phyloP scores from a whole-genome alignment of 2,797 vertebrate genomes.

The Myripristis jacobus region DNA sequence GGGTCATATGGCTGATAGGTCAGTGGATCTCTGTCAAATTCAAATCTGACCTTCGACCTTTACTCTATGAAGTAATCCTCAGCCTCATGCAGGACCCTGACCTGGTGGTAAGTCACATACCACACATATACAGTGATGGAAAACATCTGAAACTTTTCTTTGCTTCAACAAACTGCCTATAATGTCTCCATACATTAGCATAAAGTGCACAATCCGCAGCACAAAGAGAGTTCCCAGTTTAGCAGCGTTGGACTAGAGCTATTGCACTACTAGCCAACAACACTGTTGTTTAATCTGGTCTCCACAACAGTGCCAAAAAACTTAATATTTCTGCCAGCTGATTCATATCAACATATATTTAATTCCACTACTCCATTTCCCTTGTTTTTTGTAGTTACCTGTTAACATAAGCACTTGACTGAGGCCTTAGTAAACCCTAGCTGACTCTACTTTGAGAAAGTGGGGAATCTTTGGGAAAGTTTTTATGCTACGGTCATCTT shows the following conservation, averaged over 20 bases:
- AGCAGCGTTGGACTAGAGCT: constrained; percentile 38
- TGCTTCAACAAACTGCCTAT: constrained; percentile 7
- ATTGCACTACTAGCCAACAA: constrained; percentile 15
- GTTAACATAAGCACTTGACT: constrained; percentile 17
- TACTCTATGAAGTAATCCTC: constrained; percentile 94
- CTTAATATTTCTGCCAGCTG: constrained; percentile 1
- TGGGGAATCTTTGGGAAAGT: background rate
- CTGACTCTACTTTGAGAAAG: constrained; percentile 24
- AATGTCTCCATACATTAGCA: constrained; percentile 8
- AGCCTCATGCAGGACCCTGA: constrained; percentile 96
- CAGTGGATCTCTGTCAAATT: constrained; percentile 99
- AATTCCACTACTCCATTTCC: background rate
- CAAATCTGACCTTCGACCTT: constrained; percentile 93
- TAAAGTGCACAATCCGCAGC: constrained; percentile 36
- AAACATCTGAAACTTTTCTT: background rate
- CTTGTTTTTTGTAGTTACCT: background rate
- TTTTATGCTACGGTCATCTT: constrained; percentile 16
- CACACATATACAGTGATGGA: background rate
- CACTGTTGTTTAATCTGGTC: too few species aligned
- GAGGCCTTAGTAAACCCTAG: background rate
- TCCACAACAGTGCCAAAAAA: constrained; percentile 26
- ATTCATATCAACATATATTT: constrained; percentile 19
- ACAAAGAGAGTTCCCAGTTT: constrained; percentile 42
- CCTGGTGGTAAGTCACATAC: constrained; percentile 88
- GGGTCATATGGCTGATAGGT: constrained; percentile 97